These are phyloP conservation scores for Craseonycteris thonglongyai DNA, from an alignment of 2,113 vertebrate genomes.

Conservation along the genomic window DNA sequence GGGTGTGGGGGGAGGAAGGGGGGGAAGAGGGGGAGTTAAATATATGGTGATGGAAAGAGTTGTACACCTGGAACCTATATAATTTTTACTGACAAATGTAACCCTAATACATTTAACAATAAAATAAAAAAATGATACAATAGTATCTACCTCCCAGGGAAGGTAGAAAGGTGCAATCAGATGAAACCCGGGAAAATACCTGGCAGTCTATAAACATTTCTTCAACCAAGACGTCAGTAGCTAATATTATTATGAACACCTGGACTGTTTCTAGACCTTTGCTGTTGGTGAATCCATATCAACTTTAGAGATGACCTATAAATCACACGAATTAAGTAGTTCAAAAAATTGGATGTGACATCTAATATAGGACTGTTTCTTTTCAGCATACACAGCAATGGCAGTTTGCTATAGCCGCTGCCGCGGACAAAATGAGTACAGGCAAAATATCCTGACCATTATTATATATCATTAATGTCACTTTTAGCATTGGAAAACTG, in stretches of 20 bases:
- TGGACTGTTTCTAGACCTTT: neutral
- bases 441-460: slow-evolving; percentile 21
- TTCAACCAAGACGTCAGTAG: neutral
- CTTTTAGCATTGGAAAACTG: slow-evolving; percentile 45
- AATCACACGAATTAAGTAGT: slow-evolving; percentile 45
- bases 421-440: neutral
- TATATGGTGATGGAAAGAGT: too few species aligned
- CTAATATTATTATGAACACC: neutral
- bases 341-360: slow-evolving; percentile 38
- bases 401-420: neutral
- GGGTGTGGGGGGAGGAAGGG: too few species aligned
- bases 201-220: neutral
- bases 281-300: neutral
- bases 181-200: neutral
- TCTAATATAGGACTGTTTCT: neutral
- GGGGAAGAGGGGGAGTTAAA: too few species aligned
- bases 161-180: neutral
- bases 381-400: neutral
- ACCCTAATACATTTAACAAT: neutral
- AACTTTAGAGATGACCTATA: slow-evolving; percentile 30
- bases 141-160: neutral
- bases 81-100: too few species aligned
- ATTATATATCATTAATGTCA: slow-evolving; percentile 62
- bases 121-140: neutral
- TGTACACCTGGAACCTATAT: too few species aligned